These are phyloP conservation scores for Pomatostomus ruficeps DNA, from an alignment of 2,113 vertebrate genomes.

Conservation along the genomic window DNA sequence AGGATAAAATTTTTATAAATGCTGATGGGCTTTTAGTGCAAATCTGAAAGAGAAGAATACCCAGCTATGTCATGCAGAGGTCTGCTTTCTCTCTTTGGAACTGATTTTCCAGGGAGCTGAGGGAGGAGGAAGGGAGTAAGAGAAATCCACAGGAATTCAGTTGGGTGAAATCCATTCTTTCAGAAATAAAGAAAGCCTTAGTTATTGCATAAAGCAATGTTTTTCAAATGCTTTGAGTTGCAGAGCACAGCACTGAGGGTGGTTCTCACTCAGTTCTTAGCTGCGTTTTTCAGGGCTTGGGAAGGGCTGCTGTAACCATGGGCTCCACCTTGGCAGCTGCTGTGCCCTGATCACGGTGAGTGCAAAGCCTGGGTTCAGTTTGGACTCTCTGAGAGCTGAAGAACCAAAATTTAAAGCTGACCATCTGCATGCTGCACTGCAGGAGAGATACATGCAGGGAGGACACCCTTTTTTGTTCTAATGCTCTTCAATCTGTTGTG, in stretches of 20 bases:
- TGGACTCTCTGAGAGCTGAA: neutral
- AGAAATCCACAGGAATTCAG: neutral
- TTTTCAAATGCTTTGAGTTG: neutral
- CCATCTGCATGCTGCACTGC: neutral
- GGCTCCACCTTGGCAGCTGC: neutral
- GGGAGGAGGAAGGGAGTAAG: neutral
- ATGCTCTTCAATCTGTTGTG: slow-evolving; percentile 12
- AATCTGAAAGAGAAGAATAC: neutral
- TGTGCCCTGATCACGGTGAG: neutral
- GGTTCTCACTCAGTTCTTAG: neutral
- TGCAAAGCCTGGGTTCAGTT: neutral
- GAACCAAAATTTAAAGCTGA: neutral
- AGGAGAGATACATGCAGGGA: neutral
- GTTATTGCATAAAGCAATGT: neutral
- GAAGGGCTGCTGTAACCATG: neutral
- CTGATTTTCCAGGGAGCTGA: neutral
- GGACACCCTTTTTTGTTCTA: slow-evolving; percentile 19
- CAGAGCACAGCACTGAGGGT: neutral
- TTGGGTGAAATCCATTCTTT: neutral
- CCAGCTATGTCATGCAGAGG: neutral
- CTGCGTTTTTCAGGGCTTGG: neutral
- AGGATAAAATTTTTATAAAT: neutral
- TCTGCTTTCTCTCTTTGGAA: neutral
- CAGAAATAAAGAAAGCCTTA: neutral
- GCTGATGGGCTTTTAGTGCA: neutral